Base-by-base conservation (phyloP, 1,140 invertebrate species). In the Brachionus plicatilis region DNA sequence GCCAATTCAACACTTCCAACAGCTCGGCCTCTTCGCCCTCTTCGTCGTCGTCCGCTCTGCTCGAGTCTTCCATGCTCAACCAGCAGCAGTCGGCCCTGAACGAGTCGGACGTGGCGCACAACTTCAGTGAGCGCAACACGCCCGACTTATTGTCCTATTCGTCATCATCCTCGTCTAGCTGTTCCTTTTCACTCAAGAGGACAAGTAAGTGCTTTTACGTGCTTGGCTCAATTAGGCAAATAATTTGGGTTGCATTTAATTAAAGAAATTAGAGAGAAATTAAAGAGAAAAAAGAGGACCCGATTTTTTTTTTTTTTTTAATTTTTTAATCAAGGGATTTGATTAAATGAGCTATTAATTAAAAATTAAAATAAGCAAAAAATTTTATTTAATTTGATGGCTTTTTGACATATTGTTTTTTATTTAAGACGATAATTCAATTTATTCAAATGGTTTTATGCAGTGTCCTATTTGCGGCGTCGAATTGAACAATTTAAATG, bases 361-460 rank as follows among this genome's bases (percentile, higher is more conserved):
- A 43, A 72, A 72, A 43, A n/a, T 9, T 43, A 7, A 37, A 7
- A 29, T 29, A 5, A 33, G 5, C 29, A 33, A 5, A 70, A 14
- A 29, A n/a, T 43, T 72, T 72, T 43, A 24, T 11, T 72, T 72
- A 41, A 41, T 72, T 72, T 72, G 29, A 72, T 72, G 37, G 41
- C 68, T 72, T 72, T 72, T 72, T 72, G 68, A 72, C 68, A 43
- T 72, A 43, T 41, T 72, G 33, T 72, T 72, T 41, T 72, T 5
- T 14, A 24, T 68, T 68, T 43, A 41, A 72, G 68, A 72, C 68
- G 68, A 72, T n/a, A 43, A 41, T 72, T 72, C 68, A 72, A 72
- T 43, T 41, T 72, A 72, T 72, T 72, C 68, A 72, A 72, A 72
- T 72, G 68, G 68, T 43, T 72, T 43, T 20, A 72, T 72, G 29